Conservation (phyloP, 2,888 invertebrate species). For the Drosophila ustulata region DNA sequence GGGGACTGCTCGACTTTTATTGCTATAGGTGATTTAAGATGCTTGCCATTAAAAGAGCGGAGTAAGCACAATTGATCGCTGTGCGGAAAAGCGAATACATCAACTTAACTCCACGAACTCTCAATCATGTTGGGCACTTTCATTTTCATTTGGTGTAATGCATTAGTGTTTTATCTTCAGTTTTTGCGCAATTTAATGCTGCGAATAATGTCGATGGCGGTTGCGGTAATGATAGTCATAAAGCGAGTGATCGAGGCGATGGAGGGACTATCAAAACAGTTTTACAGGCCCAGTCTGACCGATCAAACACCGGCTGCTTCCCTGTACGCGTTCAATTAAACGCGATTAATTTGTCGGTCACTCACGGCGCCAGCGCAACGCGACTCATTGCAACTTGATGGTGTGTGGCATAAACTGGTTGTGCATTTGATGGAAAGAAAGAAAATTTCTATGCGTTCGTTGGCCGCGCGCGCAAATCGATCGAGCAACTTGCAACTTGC, state of each 20-base stretch:
- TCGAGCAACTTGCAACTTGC: constrained; percentile 3
- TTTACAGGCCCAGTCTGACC: constrained; percentile 28
- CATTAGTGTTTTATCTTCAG: constrained; percentile 12
- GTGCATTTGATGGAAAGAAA: constrained; percentile 49
- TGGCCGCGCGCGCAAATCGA: constrained; percentile 57
- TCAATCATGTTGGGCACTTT: constrained; percentile 52
- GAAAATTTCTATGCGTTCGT: constrained; percentile 77
- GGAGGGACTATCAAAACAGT: constrained; percentile 19
- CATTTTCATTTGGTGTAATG: constrained; percentile 59
- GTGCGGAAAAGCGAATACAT: neutral
- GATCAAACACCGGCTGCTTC: constrained; percentile 12
- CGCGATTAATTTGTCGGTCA: constrained; percentile 75
- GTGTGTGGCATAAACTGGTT: constrained; percentile 64
- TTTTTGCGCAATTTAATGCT: constrained; percentile 58
- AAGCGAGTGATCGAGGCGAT: neutral
- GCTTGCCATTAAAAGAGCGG: neutral
- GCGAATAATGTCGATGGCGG: constrained; percentile 26
- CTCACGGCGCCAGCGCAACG: constrained; percentile 42
- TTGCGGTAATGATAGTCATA: constrained; percentile 27
- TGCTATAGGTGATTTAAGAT: neutral
- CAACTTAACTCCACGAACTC: neutral
- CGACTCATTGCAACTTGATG: neutral
- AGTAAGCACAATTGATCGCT: neutral
- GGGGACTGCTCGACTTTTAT: neutral
- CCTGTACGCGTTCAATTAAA: constrained; percentile 65